phyloP scores from a whole-genome alignment of 2,113 vertebrate genomes.

The Pterocles burchelli region DNA sequence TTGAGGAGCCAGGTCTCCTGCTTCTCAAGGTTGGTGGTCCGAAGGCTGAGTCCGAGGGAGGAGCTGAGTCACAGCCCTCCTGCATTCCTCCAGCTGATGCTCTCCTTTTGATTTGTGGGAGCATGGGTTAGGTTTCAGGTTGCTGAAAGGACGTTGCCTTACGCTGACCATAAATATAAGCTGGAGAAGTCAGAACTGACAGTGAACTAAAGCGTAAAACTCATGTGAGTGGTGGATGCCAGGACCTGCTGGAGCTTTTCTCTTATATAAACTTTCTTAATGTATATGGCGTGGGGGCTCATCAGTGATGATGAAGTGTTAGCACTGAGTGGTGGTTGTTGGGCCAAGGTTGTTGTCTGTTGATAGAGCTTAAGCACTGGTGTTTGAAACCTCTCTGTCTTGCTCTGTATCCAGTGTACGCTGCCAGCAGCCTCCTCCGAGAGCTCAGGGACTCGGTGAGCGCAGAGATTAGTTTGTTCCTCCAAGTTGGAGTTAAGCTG shows the following conservation, averaged over 20 bases:
- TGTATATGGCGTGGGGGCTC: neutral
- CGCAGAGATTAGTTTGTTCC: slow-evolving; percentile 21
- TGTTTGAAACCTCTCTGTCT: neutral
- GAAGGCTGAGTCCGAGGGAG: neutral
- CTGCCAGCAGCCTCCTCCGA: neutral
- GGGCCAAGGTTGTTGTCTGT: neutral
- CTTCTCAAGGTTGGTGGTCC: slow-evolving; percentile 47
- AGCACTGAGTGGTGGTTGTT: neutral
- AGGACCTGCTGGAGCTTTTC: neutral
- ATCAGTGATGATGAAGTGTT: neutral
- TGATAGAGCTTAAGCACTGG: neutral
- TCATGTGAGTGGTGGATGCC: neutral
- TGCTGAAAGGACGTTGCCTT: neutral
- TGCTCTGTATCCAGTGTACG: neutral
- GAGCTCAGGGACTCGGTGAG: neutral
- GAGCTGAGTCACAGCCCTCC: neutral
- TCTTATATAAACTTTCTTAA: neutral
- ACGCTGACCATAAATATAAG: neutral
- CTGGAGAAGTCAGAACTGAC: neutral
- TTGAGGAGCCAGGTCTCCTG: neutral
- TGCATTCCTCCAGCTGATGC: neutral
- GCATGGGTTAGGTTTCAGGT: neutral
- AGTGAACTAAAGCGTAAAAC: neutral
- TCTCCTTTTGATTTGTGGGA: neutral
- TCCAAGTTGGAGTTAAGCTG: neutral